phyloP scores from a whole-genome alignment of 2,113 vertebrate species.

The Cacatua alba region DNA sequence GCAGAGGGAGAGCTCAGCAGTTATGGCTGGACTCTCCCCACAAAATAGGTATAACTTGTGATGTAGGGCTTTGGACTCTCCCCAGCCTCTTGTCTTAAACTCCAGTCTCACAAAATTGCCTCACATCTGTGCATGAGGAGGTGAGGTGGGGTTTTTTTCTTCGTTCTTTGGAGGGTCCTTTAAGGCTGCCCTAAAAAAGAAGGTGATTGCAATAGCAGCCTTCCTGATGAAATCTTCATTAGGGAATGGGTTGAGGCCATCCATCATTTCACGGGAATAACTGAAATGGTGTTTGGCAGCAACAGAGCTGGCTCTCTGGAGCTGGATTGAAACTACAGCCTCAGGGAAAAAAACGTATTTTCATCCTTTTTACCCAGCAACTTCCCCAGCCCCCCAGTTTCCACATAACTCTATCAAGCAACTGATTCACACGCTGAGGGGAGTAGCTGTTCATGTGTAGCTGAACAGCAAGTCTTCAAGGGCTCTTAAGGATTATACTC shows the following conservation, averaged over 20 bases:
- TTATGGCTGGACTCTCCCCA: background rate
- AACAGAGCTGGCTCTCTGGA: background rate
- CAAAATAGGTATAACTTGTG: background rate
- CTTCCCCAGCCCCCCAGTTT: slow-evolving; percentile 1
- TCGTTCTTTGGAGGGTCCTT: background rate
- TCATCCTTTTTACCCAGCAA: slow-evolving; percentile 27
- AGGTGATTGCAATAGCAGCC: background rate
- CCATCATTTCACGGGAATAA: background rate
- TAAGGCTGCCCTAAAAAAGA: background rate
- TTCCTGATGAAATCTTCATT: slow-evolving; percentile 34
- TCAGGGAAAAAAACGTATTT: slow-evolving; percentile 30
- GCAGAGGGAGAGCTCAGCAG: background rate
- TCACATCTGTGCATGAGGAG: background rate
- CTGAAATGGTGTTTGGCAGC: slow-evolving; percentile 34
- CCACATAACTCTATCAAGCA: background rate
- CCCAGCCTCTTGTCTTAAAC: background rate
- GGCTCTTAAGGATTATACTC: slow-evolving; percentile 1
- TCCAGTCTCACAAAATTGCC: background rate
- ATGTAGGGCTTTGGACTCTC: background rate
- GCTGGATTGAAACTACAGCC: slow-evolving; percentile 30
- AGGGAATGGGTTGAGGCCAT: slow-evolving; percentile 24
- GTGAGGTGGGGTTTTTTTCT: background rate
- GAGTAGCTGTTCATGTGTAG: background rate
- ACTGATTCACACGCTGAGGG: background rate
- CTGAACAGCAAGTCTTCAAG: background rate